These are phyloP conservation scores for Arenaria interpres DNA, from an alignment of 2,113 vertebrate species.

Conservation along the genomic window DNA sequence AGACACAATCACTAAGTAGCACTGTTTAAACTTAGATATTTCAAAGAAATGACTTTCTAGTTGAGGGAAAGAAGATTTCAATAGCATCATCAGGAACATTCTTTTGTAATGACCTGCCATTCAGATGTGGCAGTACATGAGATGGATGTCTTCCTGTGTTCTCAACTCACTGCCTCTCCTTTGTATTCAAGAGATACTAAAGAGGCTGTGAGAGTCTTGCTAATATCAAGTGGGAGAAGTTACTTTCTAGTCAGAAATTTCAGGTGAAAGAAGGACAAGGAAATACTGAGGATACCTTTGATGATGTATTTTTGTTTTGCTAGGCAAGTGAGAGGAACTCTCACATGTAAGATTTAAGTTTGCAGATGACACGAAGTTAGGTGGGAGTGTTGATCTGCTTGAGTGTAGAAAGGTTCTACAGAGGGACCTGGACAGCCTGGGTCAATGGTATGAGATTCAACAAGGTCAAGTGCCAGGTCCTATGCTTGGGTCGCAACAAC, in stretches of 20 bases:
- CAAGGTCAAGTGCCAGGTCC: rapidly evolving
- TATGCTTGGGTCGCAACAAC: neutral
- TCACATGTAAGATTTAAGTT: rapidly evolving
- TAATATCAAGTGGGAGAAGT: neutral
- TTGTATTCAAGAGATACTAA: neutral
- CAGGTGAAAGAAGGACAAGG: neutral
- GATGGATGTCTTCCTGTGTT: neutral
- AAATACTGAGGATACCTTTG: neutral
- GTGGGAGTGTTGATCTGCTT: neutral
- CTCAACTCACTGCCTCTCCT: neutral
- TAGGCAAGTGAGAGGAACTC: neutral
- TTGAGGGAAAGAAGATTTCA: neutral
- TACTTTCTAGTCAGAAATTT: neutral
- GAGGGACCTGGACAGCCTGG: neutral
- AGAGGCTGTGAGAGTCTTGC: neutral
- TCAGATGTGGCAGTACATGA: neutral
- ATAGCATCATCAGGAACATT: neutral
- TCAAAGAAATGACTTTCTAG: neutral
- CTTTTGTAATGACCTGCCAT: neutral
- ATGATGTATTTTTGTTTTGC: neutral
- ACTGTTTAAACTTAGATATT: neutral
- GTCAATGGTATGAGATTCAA: rapidly evolving
- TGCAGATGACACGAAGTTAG: neutral
- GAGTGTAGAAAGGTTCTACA: neutral
- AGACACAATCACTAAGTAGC: neutral